Conservation (phyloP, 2,797 vertebrate genomes). For the Falco biarmicus region DNA sequence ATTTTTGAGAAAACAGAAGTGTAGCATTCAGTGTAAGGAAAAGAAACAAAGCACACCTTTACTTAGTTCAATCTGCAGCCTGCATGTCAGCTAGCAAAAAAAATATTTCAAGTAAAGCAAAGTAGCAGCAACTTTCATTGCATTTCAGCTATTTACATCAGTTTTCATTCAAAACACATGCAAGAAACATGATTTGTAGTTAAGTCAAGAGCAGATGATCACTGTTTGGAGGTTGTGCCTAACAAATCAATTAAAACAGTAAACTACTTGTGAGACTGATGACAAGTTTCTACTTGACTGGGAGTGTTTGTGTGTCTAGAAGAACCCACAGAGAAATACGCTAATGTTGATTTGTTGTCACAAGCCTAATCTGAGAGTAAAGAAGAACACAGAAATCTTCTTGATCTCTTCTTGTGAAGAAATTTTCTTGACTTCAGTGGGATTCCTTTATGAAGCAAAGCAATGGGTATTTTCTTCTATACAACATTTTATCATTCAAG, state of each 20-base stretch:
- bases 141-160: not conserved
- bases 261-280: not conserved
- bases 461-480: not conserved
- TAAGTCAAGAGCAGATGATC: not conserved
- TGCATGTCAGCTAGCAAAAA: not conserved
- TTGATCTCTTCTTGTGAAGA: not conserved
- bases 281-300: not conserved
- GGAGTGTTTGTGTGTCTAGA: not conserved
- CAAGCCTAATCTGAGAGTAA: not conserved
- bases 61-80: not conserved
- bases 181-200: not conserved
- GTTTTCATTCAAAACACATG: not conserved
- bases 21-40: fast-evolving
- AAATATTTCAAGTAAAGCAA: not conserved
- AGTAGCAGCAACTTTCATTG: not conserved
- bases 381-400: not conserved
- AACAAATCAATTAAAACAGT: not conserved
- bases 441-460: not conserved
- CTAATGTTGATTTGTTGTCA: not conserved
- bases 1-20: not conserved
- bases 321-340: not conserved
- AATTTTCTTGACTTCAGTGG: not conserved
- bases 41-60: not conserved
- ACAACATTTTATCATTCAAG: not conserved
- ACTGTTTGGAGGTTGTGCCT: not conserved